These are phyloP conservation scores for Luperina testacea DNA, from an alignment of 2,888 invertebrate species.

Conservation along the genomic window DNA sequence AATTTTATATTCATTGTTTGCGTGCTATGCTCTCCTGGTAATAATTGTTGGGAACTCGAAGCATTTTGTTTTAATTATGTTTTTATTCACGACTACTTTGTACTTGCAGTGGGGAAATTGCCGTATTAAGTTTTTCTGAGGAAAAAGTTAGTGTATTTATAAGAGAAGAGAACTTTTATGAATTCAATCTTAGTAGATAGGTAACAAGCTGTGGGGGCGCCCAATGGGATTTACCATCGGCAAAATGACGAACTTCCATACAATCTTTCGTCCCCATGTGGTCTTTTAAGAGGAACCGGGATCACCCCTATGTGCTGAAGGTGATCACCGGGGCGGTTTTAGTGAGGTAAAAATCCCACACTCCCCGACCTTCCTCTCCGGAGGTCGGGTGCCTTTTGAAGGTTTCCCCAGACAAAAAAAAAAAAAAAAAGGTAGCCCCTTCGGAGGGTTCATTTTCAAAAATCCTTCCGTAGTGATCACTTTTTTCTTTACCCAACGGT, in stretches of 20 bases:
- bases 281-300: too few species aligned
- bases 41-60: constrained; percentile 51
- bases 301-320: too few species aligned
- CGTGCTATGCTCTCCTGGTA: constrained; percentile 58
- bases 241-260: neutral
- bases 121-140: constrained; percentile 14
- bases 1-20: constrained; percentile 66
- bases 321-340: too few species aligned
- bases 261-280: neutral
- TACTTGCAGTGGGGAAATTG: constrained; percentile 35
- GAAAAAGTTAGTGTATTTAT: constrained; percentile 15
- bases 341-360: too few species aligned
- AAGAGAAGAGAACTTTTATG: neutral
- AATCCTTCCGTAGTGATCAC: neutral
- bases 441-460: neutral
- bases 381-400: too few species aligned
- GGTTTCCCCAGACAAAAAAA: too few species aligned
- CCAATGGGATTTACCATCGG: neutral
- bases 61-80: constrained; percentile 63
- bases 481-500: neutral
- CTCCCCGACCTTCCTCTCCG: too few species aligned
- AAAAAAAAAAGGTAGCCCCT: too few species aligned
- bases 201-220: neutral
- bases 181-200: neutral
- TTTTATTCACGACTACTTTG: constrained; percentile 58